phyloP scores from a whole-genome alignment of 2,888 invertebrate genomes.

The Bhutanitis thaidina region DNA sequence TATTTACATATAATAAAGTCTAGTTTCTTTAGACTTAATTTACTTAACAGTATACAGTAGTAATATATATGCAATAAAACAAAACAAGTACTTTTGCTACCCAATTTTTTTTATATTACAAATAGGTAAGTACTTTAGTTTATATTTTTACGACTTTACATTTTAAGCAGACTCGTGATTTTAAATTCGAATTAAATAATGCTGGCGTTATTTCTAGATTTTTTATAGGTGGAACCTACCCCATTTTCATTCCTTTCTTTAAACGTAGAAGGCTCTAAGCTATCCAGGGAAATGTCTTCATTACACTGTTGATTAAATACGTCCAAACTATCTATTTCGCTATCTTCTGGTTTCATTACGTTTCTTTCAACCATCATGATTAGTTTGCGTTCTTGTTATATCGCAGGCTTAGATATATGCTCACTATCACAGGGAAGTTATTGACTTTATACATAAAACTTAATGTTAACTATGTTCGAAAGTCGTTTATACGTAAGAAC shows the following conservation, averaged over 20 bases:
- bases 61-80: too few species aligned
- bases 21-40: too few species aligned
- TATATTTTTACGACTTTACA: too few species aligned
- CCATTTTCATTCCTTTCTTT: slow-evolving; percentile 50
- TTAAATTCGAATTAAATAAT: too few species aligned
- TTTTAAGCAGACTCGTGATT: too few species aligned
- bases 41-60: too few species aligned
- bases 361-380: slow-evolving; percentile 54
- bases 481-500: slow-evolving; percentile 5
- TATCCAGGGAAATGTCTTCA: slow-evolving; percentile 61
- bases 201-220: too few species aligned
- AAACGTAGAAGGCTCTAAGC: slow-evolving; percentile 55
- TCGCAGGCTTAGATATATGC: background rate
- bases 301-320: slow-evolving; percentile 46
- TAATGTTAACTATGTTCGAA: slow-evolving; percentile 1
- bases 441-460: background rate
- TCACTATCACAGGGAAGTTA: background rate
- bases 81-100: too few species aligned
- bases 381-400: background rate
- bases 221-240: too few species aligned
- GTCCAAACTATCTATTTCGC: slow-evolving; percentile 64
- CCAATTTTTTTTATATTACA: too few species aligned
- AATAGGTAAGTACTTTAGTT: too few species aligned
- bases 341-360: slow-evolving; percentile 57
- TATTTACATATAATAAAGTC: too few species aligned